These are phyloP conservation scores for Melikaiella ostensackeni DNA, from an alignment of 2,888 invertebrate species.

Conservation along the genomic window DNA sequence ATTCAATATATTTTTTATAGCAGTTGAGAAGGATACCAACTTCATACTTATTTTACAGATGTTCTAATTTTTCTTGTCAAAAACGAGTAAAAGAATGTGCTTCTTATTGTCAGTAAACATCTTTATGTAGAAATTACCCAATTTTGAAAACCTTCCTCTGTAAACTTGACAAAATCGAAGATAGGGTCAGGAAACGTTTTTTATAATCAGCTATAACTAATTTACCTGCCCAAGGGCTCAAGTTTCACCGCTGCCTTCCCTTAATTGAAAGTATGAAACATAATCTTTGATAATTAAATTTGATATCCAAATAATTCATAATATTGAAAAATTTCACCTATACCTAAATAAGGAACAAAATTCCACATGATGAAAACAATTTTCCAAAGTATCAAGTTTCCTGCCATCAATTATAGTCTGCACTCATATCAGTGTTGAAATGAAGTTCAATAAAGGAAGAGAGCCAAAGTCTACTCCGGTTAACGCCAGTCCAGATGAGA, in stretches of 20 bases:
- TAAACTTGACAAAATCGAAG: too few species aligned
- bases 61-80: too few species aligned
- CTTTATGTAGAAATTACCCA: too few species aligned
- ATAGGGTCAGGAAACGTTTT: too few species aligned
- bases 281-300: neutral
- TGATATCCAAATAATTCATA: neutral
- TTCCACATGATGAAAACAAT: neutral
- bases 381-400: neutral
- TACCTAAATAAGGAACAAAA: neutral
- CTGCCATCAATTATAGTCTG: neutral
- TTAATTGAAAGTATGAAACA: neutral
- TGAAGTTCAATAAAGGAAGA: neutral
- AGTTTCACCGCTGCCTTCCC: neutral
- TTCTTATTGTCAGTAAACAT: too few species aligned
- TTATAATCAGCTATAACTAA: too few species aligned
- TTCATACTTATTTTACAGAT: too few species aligned
- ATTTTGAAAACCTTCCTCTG: too few species aligned
- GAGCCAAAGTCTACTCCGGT: neutral
- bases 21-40: too few species aligned
- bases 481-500: conserved; percentile 4
- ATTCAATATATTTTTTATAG: too few species aligned
- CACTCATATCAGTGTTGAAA: neutral
- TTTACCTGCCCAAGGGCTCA: neutral
- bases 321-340: neutral
- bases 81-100: too few species aligned